These are phyloP conservation scores for Eurois occulta DNA, from an alignment of 2,888 invertebrate species.

Conservation along the genomic window DNA sequence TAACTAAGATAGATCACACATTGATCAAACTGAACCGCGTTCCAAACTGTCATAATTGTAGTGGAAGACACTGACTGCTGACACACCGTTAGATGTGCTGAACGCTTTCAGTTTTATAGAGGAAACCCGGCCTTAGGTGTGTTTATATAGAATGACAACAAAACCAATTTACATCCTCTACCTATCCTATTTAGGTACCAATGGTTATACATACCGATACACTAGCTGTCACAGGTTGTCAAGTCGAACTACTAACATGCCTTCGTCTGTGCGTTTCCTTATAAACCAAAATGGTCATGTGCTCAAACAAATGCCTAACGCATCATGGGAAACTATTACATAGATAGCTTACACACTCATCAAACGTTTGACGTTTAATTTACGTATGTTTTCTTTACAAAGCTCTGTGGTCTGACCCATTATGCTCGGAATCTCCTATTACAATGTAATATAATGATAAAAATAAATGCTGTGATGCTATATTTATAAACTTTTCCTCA, in stretches of 20 bases:
- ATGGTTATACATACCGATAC: background rate
- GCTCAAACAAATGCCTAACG: background rate
- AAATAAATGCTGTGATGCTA: conserved; percentile 9
- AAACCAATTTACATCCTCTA: background rate
- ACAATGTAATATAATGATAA: conserved; percentile 17
- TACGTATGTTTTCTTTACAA: background rate
- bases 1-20: background rate
- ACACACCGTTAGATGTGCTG: background rate
- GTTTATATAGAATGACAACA: background rate
- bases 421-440: conserved; percentile 37
- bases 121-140: background rate
- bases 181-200: background rate
- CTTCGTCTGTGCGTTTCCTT: background rate
- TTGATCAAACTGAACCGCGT: background rate
- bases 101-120: background rate
- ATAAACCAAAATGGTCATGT: background rate
- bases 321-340: background rate
- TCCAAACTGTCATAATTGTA: background rate
- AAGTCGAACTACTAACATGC: background rate
- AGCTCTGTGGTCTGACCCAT: conserved; percentile 4
- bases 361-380: background rate
- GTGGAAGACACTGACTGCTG: background rate
- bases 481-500: conserved; percentile 43
- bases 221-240: background rate
- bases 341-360: background rate